phyloP scores from a whole-genome alignment of 2,888 invertebrate genomes.

The Formica aserva region DNA sequence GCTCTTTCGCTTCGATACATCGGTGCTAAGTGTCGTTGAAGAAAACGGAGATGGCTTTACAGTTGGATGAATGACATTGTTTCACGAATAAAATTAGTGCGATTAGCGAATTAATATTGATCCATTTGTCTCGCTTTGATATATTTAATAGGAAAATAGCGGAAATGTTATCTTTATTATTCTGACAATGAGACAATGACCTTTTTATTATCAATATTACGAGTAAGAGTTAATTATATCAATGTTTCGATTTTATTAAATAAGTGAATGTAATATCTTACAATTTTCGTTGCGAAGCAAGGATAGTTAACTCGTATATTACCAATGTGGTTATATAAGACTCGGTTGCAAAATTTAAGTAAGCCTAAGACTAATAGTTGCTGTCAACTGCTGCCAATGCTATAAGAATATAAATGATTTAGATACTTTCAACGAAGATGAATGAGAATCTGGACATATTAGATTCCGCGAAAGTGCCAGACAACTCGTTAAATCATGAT shows the following conservation, averaged over 20 bases:
- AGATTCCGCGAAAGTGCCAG: conserved; percentile 43
- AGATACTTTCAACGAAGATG: conserved; percentile 46
- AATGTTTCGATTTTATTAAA: conserved; percentile 22
- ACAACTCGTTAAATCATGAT: conserved; percentile 49
- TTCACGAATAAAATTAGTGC: conserved; percentile 21
- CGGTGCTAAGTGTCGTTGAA: conserved; percentile 39
- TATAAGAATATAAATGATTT: conserved; percentile 57
- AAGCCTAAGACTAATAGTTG: conserved; percentile 47
- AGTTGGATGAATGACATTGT: conserved; percentile 26
- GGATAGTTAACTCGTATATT: conserved; percentile 24
- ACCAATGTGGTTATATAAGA: conserved; percentile 37
- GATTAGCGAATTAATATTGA: conserved; percentile 38
- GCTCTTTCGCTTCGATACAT: conserved; percentile 44
- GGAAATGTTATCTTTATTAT: neutral
- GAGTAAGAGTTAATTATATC: conserved; percentile 12
- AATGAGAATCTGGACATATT: conserved; percentile 47
- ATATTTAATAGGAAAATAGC: neutral
- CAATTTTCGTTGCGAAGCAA: neutral
- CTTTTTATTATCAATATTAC: neutral
- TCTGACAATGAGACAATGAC: neutral
- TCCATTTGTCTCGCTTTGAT: neutral
- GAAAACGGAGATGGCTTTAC: conserved; percentile 32
- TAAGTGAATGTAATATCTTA: neutral
- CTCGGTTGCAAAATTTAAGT: conserved; percentile 48
- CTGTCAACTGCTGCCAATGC: conserved; percentile 50